Evolutionary conservation across 1,140 invertebrate genomes (phyloP), one percentile per base, ranked within the genome.

Genomic region (Bombus impatiens): DNA sequence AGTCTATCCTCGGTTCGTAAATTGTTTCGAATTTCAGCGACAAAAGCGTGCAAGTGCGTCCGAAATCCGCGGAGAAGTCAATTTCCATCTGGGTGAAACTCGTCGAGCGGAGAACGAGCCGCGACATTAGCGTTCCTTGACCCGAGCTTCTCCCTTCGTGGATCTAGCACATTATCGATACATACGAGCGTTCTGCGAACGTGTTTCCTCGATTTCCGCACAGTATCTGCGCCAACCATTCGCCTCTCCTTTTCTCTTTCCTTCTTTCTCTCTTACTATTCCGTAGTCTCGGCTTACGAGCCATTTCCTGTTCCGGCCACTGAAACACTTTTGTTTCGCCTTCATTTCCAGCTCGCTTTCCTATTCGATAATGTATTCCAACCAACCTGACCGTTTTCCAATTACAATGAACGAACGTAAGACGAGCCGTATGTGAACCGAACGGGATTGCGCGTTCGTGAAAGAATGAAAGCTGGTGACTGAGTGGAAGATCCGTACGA

Each of bases 291-390:
- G 80, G 62, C 65, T 86, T 71, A 82, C 65, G 67, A 67, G 40
- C 85, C 78, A 86, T 86, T 86, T 86, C 85, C 85, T 78, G n/a
- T 86, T 83, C 85, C 85, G 81, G 80, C 83, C 85, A 76, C 72
- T 72, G 85, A 40, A 86, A 86, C 85, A 83, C 85, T 78, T 86
- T 86, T 86, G 85, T 86, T 86, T 86, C 72, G 62, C 74, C 85
- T 86, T 86, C 85, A 78, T 86, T 65, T 83, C 85, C 85, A 81
- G 67, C 71, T 83, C 81, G 80, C 79, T 86, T 83, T 83, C 62
- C 85, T 80, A 86, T 74, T 42, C 62, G 47, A 40, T 77, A 83
- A 86, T 72, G 65, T 53, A 82, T 78, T 86, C 79, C 67, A 86
- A 42, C 18, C 65, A 62, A 68, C 37, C 74, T n/a, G 80, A 62